Conservation (phyloP, 2,113 vertebrate species). For the Eptesicus fuscus region DNA sequence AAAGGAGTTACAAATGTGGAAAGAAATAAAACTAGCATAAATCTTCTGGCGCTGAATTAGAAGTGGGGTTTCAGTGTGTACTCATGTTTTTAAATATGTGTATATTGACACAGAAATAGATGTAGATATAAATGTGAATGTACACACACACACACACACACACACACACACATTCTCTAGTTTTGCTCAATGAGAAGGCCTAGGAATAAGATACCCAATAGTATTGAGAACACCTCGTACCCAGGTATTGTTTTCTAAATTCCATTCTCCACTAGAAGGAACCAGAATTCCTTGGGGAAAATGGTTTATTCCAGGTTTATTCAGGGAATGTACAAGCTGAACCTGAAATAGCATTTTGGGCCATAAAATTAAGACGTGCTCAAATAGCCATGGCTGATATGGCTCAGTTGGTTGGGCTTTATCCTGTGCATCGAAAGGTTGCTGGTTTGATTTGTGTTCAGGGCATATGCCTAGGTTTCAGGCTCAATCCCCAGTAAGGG, state of each 20-base stretch:
- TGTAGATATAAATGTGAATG: background rate
- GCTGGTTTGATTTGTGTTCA: no score
- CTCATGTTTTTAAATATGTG: background rate
- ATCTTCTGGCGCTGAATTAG: background rate
- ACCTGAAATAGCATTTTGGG: background rate
- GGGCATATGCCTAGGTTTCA: no score
- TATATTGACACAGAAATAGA: background rate
- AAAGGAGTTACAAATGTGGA: background rate
- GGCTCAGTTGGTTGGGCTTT: no score
- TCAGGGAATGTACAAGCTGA: background rate
- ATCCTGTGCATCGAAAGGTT: no score
- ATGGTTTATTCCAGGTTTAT: background rate
- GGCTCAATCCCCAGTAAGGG: no score
- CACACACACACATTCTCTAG: background rate
- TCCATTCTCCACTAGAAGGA: background rate
- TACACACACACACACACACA: background rate
- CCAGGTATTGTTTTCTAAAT: constrained; percentile 2
- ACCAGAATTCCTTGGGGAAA: background rate
- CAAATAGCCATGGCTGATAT: background rate
- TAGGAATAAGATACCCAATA: background rate
- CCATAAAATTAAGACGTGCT: background rate
- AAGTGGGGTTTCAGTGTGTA: background rate
- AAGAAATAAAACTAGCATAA: background rate
- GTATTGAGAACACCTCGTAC: background rate
- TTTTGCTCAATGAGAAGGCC: background rate